phyloP scores from a whole-genome alignment of 2,888 invertebrate species.

The Zaprionus bogoriensis region DNA sequence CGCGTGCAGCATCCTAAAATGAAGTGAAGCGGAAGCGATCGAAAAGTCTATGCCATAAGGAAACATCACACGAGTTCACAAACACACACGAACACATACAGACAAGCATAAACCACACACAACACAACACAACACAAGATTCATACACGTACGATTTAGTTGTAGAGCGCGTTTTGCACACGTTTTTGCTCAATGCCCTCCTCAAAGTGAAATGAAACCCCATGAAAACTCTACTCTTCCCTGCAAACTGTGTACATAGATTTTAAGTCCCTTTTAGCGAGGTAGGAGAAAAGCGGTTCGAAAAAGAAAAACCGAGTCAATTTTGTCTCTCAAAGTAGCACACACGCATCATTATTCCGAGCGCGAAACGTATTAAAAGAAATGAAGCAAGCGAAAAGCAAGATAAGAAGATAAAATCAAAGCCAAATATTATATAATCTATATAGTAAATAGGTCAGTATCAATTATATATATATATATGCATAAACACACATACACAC shows the following conservation, averaged over 20 bases:
- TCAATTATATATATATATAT: constrained; percentile 42
- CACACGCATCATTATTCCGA: constrained; percentile 48
- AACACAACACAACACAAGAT: too few species aligned
- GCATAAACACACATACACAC: constrained; percentile 10
- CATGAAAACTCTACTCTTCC: constrained; percentile 32
- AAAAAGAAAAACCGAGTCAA: constrained; percentile 63
- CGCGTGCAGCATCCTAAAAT: constrained; percentile 45
- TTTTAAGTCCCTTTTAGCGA: constrained; percentile 42
- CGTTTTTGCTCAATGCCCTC: constrained; percentile 63
- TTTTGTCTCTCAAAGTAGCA: constrained; percentile 65
- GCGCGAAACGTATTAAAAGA: constrained; percentile 59
- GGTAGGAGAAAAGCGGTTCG: constrained; percentile 37
- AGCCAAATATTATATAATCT: constrained; percentile 68
- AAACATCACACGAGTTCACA: constrained; percentile 22
- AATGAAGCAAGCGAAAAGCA: constrained; percentile 8
- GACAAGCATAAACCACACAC: constrained; percentile 22
- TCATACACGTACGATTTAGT: constrained; percentile 35
- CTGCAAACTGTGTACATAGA: constrained; percentile 63
- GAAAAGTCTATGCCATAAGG: constrained; percentile 27
- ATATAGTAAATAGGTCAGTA: constrained; percentile 60
- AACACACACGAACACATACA: constrained; percentile 23
- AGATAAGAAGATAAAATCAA: constrained; percentile 26
- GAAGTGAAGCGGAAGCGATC: background rate
- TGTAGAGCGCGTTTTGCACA: constrained; percentile 56
- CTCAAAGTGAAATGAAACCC: background rate